A percentile compares a stretch with the other conserved stretches of the same genome.
phyloP scores from a whole-genome alignment of 1,140 invertebrate genomes.

The silkworm (Bombyx mori) region ASM3026992v2 NC_085120.1:6063501-6064000 shows the following conservation, averaged over 20 bases:
- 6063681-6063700: too few relatives aligned
- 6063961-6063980: constrained; percentile 1
- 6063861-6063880: constrained; percentile 2
- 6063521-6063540: constrained; percentile 27
- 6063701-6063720: too few relatives aligned
- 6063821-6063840: neutral
- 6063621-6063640: too few relatives aligned
- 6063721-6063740: too few relatives aligned
- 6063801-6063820: neutral
- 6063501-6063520: constrained; percentile 27
- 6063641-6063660: too few relatives aligned
- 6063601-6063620: too few relatives aligned
- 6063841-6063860: constrained; percentile 4
- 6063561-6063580: constrained; percentile 17
- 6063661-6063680: too few relatives aligned
- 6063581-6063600: constrained; percentile 16
- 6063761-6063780: neutral
- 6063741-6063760: too few relatives aligned
- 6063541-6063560: constrained; percentile 19
- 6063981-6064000: constrained; percentile 1
- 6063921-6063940: constrained; percentile 1
- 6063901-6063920: neutral
- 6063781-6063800: neutral
- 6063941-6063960: constrained; percentile 1
- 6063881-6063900: neutral